These are phyloP conservation scores for Shargacucullia verbasci DNA, from an alignment of 2,888 invertebrate species.

Conservation along the genomic window DNA sequence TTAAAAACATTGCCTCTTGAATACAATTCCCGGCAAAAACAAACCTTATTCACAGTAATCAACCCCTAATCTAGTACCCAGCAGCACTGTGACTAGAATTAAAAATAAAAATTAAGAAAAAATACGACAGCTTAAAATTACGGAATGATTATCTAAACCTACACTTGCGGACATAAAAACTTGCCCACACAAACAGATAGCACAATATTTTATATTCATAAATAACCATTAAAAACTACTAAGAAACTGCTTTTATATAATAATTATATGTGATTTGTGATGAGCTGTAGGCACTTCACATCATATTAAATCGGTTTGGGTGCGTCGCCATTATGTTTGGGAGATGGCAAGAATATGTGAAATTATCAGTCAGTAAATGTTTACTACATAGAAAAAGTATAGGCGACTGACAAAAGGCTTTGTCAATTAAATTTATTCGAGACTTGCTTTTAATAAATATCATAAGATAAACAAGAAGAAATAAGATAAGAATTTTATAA, in stretches of 20 bases:
- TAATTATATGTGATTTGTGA: conserved; percentile 23
- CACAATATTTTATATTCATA: conserved; percentile 34
- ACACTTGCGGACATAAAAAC: conserved; percentile 64
- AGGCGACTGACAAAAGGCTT: conserved; percentile 13
- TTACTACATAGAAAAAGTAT: conserved; percentile 20
- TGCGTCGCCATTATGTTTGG: conserved; percentile 20
- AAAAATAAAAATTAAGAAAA: conserved; percentile 63
- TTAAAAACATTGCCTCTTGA: not conserved
- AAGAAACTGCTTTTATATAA: conserved; percentile 45
- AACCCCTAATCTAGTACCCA: conserved; percentile 74
- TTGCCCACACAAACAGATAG: conserved; percentile 49
- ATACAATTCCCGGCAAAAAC: conserved; percentile 34
- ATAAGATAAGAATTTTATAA: too few relatives aligned
- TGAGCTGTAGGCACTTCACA: conserved; percentile 49
- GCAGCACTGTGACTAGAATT: conserved; percentile 84
- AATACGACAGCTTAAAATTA: conserved; percentile 53
- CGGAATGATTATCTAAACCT: conserved; percentile 64
- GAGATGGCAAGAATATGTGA: conserved; percentile 24
- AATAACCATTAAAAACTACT: conserved; percentile 46
- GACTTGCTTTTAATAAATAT: too few relatives aligned
- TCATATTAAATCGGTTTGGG: not conserved
- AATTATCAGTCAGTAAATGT: conserved; percentile 35
- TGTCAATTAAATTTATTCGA: not conserved
- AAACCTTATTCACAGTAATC: conserved; percentile 13
- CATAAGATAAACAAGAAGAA: too few relatives aligned